phyloP scores from a whole-genome alignment of 2,113 vertebrate species.

The Ictalurus furcatus region DNA sequence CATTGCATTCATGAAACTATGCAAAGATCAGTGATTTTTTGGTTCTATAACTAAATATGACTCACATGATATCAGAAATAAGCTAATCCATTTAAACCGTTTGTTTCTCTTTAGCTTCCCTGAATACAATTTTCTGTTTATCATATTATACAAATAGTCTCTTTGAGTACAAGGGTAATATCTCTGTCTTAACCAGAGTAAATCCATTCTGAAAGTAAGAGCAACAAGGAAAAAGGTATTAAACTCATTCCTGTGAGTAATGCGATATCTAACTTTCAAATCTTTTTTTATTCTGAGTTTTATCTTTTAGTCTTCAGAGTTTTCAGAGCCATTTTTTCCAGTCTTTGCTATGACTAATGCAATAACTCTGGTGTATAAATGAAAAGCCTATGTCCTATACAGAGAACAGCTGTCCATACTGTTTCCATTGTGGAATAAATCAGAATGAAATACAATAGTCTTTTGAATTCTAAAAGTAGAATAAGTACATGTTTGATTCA shows the following conservation, averaged over 20 bases:
- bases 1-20: background rate
- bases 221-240: background rate
- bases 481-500: slow-evolving; percentile 20
- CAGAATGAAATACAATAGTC: background rate
- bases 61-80: slow-evolving; percentile 2
- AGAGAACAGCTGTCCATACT: background rate
- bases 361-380: background rate
- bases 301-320: too few relatives aligned
- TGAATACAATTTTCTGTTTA: slow-evolving; percentile 4
- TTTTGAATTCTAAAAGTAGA: background rate
- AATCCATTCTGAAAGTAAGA: background rate
- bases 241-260: background rate
- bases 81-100: background rate
- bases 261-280: background rate
- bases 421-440: background rate
- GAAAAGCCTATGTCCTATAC: background rate
- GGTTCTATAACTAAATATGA: slow-evolving; percentile 8
- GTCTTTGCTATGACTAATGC: background rate
- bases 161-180: background rate
- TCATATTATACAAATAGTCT: slow-evolving; percentile 26
- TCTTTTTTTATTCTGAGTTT: background rate
- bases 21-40: background rate
- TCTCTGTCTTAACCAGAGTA: background rate
- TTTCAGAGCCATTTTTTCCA: background rate
- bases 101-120: slow-evolving; percentile 6